Evolutionary conservation across 2,888 invertebrate species (phyloP).

Genomic region (Leucophenga montana): DNA sequence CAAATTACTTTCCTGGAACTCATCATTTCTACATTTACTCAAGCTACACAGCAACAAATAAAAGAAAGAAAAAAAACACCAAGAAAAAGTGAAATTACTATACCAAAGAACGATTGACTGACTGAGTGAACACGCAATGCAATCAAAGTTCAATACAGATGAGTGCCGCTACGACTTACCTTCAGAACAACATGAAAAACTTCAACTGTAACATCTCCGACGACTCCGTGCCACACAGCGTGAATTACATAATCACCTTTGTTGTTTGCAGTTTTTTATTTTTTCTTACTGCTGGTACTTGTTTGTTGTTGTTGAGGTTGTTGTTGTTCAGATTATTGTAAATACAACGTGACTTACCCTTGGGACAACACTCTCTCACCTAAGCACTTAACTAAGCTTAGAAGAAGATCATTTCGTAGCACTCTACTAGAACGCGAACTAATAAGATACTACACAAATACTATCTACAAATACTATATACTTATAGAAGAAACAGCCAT

Average conservation of each 20-base stretch:
- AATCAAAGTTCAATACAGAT: conserved; percentile 19
- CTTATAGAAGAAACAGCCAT: no score
- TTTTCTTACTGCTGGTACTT: background rate
- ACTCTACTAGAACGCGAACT: conserved; percentile 6
- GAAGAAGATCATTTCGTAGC: background rate
- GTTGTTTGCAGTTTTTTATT: conserved; percentile 5
- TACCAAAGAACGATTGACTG: conserved; percentile 1
- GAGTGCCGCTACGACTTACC: background rate
- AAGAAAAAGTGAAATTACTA: conserved; percentile 21
- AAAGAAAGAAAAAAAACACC: background rate
- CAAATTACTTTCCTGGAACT: conserved; percentile 26
- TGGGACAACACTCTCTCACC: conserved; percentile 11
- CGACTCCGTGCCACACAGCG: conserved; percentile 18
- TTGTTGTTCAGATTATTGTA: conserved; percentile 24
- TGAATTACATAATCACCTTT: conserved; percentile 40
- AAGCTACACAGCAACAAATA: background rate
- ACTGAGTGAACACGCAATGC: conserved; percentile 17
- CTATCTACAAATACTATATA: no score
- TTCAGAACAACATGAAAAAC: background rate
- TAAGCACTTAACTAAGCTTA: background rate
- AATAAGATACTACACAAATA: background rate
- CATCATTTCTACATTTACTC: conserved; percentile 17
- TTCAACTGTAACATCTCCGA: background rate
- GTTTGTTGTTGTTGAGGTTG: conserved; percentile 14
- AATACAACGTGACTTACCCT: conserved; percentile 39